Base-by-base conservation (phyloP, 2,888 invertebrate genomes). In the Euzetes globulus region DNA sequence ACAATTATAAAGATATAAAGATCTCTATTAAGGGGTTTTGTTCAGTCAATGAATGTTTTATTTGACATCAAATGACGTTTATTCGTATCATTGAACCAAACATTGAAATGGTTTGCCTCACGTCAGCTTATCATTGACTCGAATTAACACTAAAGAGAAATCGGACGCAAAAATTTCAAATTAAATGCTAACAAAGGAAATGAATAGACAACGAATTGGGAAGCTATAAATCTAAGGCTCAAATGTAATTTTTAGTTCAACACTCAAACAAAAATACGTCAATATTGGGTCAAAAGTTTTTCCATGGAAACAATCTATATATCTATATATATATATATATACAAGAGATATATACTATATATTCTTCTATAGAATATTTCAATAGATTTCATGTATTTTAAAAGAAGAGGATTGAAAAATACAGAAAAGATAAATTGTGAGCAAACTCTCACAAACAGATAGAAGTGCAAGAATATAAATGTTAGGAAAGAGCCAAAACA, bases 281-380 rank as follows among this genome's bases (percentile, higher is more conserved):
- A 68, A 68, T 68, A 41, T 22, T 17, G 13, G 22, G 68, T 68
- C 45, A 68, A 45, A 68, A 33, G 68, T 22, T 68, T 58, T 68
- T 19, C 68, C 68, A 68, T 68, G 68, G 68, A 22, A 22, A 68
- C 68, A 22, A 68, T 22, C 7, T n/a, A 1, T 33, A 29, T 29
- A n/a, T n/a, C n/a, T n/a, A n/a, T n/a, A n/a, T n/a, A n/a, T n/a
- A n/a, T n/a, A n/a, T n/a, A n/a, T n/a, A n/a, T n/a, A n/a, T n/a
- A n/a, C n/a, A n/a, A n/a, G n/a, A n/a, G n/a, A n/a, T n/a, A n/a
- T n/a, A n/a, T n/a, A n/a, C n/a, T n/a, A n/a, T n/a, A n/a, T n/a
- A n/a, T n/a, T n/a, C n/a, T n/a, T n/a, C n/a, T n/a, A n/a, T n/a
- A n/a, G 13, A n/a, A 15, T 4, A 15, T 50, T 50, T 15, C n/a